Conservation (phyloP, 2,113 vertebrate genomes). For the Rhinoptilus africanus region DNA sequence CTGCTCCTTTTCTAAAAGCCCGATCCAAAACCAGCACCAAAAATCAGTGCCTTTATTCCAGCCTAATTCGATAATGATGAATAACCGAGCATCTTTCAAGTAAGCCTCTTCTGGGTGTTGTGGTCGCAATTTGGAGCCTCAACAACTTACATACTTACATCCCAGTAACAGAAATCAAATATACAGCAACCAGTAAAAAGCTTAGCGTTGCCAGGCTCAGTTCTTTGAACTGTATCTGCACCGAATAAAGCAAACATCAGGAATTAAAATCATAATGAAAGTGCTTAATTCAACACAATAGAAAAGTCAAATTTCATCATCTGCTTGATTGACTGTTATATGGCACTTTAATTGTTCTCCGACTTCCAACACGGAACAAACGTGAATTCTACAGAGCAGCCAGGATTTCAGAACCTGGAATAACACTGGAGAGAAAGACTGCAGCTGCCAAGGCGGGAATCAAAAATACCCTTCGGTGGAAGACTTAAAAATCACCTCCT, state of each 20-base stretch:
- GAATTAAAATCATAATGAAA: constrained; percentile 1
- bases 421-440: background rate
- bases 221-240: background rate
- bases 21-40: background rate
- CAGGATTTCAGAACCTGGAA: constrained; percentile 5
- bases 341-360: background rate
- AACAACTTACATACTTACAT: background rate
- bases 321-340: constrained; percentile 36
- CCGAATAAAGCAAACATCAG: background rate
- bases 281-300: constrained; percentile 13
- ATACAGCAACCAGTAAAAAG: background rate
- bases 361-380: background rate
- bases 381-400: background rate
- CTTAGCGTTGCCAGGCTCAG: background rate
- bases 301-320: constrained; percentile 40
- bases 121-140: background rate
- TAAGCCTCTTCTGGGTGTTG: background rate
- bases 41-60: background rate
- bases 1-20: background rate
- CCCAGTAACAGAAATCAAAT: background rate
- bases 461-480: background rate
- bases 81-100: background rate
- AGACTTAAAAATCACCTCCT: background rate
- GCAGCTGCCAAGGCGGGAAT: background rate
- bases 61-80: background rate